Evolutionary conservation across 2,797 vertebrate genomes (phyloP).

Genomic region (Channa striata): DNA sequence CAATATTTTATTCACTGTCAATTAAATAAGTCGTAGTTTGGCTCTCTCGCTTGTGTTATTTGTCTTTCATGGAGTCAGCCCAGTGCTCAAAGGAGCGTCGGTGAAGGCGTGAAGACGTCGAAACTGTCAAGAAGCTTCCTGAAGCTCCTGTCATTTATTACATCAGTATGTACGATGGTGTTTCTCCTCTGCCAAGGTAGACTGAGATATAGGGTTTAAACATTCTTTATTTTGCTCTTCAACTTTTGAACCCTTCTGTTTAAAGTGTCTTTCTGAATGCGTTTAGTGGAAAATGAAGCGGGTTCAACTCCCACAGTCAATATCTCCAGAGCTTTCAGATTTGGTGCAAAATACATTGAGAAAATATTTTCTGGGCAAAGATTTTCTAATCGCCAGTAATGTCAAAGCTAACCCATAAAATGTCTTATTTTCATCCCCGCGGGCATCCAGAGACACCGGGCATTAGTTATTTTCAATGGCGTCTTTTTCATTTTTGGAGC

Average conservation of each 20-base stretch:
- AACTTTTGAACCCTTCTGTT: slow-evolving; percentile 14
- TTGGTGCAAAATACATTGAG: slow-evolving; percentile 14
- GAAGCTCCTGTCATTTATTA: not conserved
- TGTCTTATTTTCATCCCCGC: slow-evolving; percentile 25
- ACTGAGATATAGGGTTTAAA: not conserved
- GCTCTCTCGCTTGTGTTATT: slow-evolving; percentile 4
- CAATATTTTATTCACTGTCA: slow-evolving; percentile 11
- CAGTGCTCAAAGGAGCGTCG: not conserved
- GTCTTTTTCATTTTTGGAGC: slow-evolving; percentile 47
- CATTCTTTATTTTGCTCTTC: not conserved
- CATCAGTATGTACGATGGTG: not conserved
- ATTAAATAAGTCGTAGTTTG: slow-evolving; percentile 10
- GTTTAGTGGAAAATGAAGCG: not conserved
- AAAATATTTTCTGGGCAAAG: slow-evolving; percentile 19
- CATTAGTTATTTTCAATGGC: slow-evolving; percentile 29
- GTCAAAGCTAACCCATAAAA: slow-evolving; percentile 31
- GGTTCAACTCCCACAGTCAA: not conserved
- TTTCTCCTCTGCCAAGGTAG: not conserved
- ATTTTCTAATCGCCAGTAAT: slow-evolving; percentile 27
- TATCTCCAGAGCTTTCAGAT: slow-evolving; percentile 15
- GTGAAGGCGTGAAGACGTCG: not conserved
- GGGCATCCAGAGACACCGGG: slow-evolving; percentile 4
- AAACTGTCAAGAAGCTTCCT: not conserved
- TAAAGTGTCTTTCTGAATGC: not conserved
- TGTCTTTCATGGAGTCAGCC: slow-evolving; percentile 2